These are phyloP conservation scores for Carduelis carduelis DNA, from an alignment of 2,797 vertebrate genomes.

Conservation along the genomic window DNA sequence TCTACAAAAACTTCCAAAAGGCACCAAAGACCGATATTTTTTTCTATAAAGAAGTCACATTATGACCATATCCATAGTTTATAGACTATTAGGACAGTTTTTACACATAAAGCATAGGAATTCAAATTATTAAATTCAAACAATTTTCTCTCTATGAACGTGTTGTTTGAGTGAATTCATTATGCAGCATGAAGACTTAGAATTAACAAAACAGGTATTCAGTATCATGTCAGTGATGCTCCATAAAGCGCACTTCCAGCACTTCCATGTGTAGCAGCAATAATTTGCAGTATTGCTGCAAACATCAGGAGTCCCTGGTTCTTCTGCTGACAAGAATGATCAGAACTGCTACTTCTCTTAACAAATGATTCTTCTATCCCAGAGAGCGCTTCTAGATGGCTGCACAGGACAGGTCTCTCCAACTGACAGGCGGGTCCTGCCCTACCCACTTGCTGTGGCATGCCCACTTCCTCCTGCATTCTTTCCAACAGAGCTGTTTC, in stretches of 20 bases:
- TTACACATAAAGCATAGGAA: not conserved
- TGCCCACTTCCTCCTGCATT: not conserved
- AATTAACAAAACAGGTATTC: not conserved
- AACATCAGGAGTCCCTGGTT: not conserved
- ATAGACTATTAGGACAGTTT: not conserved
- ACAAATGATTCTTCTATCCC: not conserved
- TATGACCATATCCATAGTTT: not conserved
- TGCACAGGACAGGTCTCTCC: not conserved
- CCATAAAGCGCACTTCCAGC: not conserved
- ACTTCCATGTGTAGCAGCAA: rapidly evolving
- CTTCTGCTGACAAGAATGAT: not conserved
- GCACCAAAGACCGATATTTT: not conserved
- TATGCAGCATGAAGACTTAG: rapidly evolving
- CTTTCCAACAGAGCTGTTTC: not conserved
- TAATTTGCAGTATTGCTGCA: rapidly evolving
- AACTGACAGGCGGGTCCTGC: not conserved
- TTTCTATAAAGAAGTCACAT: not conserved
- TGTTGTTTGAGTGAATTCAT: not conserved
- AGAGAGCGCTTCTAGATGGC: not conserved
- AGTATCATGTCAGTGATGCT: not conserved
- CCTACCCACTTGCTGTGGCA: not conserved
- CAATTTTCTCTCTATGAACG: not conserved
- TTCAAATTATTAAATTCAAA: not conserved
- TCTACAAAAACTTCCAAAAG: not conserved
- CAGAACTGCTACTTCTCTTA: not conserved